Percentiles rank a stretch among this genome's conserved stretches.
These are phyloP conservation scores for Melolontha melolontha DNA, from an alignment of 2,888 invertebrate genomes.

Conservation along the genomic window DNA sequence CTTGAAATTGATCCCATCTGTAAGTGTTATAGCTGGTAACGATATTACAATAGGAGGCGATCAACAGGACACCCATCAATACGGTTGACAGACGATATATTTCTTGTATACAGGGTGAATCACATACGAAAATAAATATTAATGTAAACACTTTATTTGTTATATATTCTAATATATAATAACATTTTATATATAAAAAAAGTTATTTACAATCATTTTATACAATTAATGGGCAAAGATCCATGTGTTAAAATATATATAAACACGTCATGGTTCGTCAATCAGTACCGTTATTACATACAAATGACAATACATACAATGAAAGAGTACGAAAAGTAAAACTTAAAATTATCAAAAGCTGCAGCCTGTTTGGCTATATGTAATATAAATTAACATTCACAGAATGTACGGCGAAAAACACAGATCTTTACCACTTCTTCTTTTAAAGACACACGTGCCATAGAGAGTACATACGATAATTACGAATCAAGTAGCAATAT, in stretches of 20 bases:
- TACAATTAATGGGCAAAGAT: slow-evolving; percentile 12
- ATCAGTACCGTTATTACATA: neutral
- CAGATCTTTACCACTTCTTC: slow-evolving; percentile 22
- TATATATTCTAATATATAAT: slow-evolving; percentile 6
- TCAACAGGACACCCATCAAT: too few species aligned
- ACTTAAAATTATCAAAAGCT: too few species aligned
- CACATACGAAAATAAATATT: too few species aligned
- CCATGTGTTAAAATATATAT: neutral
- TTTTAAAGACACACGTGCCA: neutral
- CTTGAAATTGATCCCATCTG: too few species aligned
- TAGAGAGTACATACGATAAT: neutral
- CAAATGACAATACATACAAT: neutral
- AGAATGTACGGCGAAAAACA: slow-evolving; percentile 26
- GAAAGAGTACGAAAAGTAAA: too few species aligned
- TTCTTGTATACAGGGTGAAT: too few species aligned
- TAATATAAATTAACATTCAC: slow-evolving; percentile 20
- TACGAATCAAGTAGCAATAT: neutral
- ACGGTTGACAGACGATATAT: too few species aligned
- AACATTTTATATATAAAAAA: slow-evolving; percentile 12
- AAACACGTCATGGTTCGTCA: neutral
- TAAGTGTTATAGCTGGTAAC: too few species aligned
- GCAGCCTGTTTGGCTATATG: too few species aligned
- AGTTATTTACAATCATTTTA: slow-evolving; percentile 27
- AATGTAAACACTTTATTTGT: slow-evolving; percentile 6
- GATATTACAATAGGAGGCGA: too few species aligned